Evolutionary conservation across 1,140 invertebrate genomes (phyloP).

Genomic region (Eriocheir sinensis): DNA sequence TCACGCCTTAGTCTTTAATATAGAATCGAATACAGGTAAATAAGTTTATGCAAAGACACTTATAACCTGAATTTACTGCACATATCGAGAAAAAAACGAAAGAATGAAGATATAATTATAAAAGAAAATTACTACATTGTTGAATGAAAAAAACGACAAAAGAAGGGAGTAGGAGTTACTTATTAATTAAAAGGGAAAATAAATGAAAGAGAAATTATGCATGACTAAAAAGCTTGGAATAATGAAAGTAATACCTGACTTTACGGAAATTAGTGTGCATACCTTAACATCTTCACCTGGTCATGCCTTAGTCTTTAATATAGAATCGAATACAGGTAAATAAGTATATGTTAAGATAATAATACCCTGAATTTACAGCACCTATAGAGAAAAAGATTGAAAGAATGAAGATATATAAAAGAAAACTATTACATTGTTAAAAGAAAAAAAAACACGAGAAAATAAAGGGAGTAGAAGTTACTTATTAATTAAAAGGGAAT

Average conservation of each 20-base stretch:
- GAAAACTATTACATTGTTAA: neutral
- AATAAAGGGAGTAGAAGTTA: too few relatives aligned
- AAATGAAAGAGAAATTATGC: neutral
- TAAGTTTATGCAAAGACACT: too few relatives aligned
- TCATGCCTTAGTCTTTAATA: too few relatives aligned
- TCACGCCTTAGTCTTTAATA: too few relatives aligned
- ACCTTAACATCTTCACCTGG: too few relatives aligned
- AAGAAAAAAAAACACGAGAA: too few relatives aligned
- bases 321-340: too few relatives aligned
- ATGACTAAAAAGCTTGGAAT: neutral
- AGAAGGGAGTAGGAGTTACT: neutral
- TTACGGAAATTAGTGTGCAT: too few relatives aligned
- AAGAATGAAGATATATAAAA: neutral
- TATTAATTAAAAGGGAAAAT: neutral
- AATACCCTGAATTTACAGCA: neutral
- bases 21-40: too few relatives aligned
- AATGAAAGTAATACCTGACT: too few relatives aligned
- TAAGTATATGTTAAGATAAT: too few relatives aligned
- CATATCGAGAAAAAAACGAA: neutral
- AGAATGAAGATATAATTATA: neutral
- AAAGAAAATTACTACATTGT: neutral
- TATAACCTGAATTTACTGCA: neutral
- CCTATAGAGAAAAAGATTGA: neutral
- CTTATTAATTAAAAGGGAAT: too few relatives aligned
- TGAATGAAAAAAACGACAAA: neutral